Evolutionary conservation across 2,888 invertebrate genomes (phyloP).

Genomic region (Drosophila ustulata): DNA sequence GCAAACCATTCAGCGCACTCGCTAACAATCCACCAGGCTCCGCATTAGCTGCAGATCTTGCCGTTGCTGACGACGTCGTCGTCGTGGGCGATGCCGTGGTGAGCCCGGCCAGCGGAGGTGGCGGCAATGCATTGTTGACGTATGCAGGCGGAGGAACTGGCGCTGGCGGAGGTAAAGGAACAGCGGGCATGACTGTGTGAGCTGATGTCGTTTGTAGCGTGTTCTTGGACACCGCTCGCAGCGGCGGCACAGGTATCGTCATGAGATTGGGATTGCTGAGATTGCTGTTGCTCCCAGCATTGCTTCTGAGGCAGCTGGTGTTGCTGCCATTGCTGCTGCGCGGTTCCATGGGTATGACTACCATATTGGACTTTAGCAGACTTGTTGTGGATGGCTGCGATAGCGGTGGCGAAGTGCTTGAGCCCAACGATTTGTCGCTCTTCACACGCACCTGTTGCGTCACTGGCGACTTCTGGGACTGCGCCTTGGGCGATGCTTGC

Average conservation of each 20-base stretch:
- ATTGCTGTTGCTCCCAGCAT: conserved; percentile 39
- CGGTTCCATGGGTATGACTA: conserved; percentile 83
- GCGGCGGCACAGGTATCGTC: conserved; percentile 78
- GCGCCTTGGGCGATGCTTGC: conserved; percentile 20
- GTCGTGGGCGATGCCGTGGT: conserved; percentile 6
- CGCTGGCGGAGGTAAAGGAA: conserved; percentile 29
- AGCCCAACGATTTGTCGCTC: conserved; percentile 42
- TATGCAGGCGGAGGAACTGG: conserved; percentile 4
- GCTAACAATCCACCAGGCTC: conserved; percentile 46
- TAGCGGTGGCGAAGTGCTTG: conserved; percentile 32
- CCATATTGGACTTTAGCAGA: conserved; percentile 82
- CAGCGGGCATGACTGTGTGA: conserved; percentile 19
- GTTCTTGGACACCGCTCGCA: conserved; percentile 82
- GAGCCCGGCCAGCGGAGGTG: conserved; percentile 81
- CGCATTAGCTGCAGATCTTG: conserved; percentile 5
- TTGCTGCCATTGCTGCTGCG: conserved; percentile 34
- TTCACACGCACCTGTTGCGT: conserved; percentile 44
- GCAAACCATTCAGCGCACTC: conserved; percentile 57
- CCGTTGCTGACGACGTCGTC: conserved; percentile 12
- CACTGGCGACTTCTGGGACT: conserved; percentile 24
- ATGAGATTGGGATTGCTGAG: conserved; percentile 49
- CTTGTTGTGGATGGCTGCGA: conserved; percentile 41
- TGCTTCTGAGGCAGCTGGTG: conserved; percentile 13
- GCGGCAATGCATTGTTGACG: conserved; percentile 26
- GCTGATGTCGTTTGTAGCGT: conserved; percentile 47